A percentile compares a stretch with the other conserved stretches of the same genome.
These are phyloP conservation scores for Mycalesis mineus DNA, from an alignment of 2,888 invertebrate species.

Conservation along the genomic window DNA sequence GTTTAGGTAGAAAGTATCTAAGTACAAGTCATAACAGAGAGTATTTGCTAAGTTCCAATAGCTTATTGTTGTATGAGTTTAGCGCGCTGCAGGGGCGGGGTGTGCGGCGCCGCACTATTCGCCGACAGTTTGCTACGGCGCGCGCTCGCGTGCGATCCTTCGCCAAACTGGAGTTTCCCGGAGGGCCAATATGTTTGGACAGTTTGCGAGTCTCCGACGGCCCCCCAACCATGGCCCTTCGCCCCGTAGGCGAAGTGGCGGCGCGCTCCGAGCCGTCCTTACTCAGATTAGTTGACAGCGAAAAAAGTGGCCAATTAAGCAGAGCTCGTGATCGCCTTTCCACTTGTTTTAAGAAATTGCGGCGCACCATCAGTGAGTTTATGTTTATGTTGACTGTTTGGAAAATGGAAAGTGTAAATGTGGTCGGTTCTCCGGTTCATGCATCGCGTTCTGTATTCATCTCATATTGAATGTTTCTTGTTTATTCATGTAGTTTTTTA, in stretches of 20 bases:
- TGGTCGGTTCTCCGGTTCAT: not conserved
- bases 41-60: slow-evolving; percentile 45
- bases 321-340: slow-evolving; percentile 68
- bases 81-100: slow-evolving; percentile 43
- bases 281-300: slow-evolving; percentile 63
- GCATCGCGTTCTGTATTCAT: too few species aligned
- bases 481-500: too few species aligned
- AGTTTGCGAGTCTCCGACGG: slow-evolving; percentile 68
- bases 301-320: slow-evolving; percentile 65
- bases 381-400: slow-evolving; percentile 9
- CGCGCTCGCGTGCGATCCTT: slow-evolving; percentile 71
- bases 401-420: slow-evolving; percentile 6
- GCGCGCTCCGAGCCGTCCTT: slow-evolving; percentile 68
- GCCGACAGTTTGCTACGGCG: slow-evolving; percentile 62
- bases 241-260: slow-evolving; percentile 62
- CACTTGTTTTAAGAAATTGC: slow-evolving; percentile 72
- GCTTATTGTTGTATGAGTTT: slow-evolving; percentile 45
- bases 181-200: slow-evolving; percentile 75
- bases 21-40: slow-evolving; percentile 2
- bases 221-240: slow-evolving; percentile 50
- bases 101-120: slow-evolving; percentile 41
- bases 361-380: slow-evolving; percentile 74
- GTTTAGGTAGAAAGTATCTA: slow-evolving; percentile 6
- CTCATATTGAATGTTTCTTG: too few species aligned
- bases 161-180: slow-evolving; percentile 72